phyloP scores from a whole-genome alignment of 2,797 vertebrate genomes.

The Anguilla marmorata region DNA sequence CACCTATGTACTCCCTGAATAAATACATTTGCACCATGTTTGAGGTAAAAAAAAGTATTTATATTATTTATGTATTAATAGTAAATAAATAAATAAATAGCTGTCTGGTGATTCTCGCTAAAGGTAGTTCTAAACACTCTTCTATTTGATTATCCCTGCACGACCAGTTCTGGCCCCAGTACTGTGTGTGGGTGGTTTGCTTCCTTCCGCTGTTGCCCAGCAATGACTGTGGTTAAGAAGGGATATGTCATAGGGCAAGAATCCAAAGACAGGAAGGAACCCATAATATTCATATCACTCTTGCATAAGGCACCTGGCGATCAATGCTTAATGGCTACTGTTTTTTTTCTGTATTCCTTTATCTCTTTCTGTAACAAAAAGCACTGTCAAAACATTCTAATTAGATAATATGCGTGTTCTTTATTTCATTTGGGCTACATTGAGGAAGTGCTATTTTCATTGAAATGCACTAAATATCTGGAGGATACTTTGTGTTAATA shows the following conservation, averaged over 20 bases:
- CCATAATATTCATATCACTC: constrained; percentile 8
- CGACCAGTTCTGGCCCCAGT: not conserved
- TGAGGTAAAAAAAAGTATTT: not conserved
- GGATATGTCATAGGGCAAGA: constrained; percentile 27
- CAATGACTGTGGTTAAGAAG: constrained; percentile 29
- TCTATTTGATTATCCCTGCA: not conserved
- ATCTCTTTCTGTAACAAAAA: not conserved
- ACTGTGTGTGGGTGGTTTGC: constrained; percentile 6
- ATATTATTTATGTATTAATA: too few species aligned
- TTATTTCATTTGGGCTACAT: not conserved
- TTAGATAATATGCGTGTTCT: not conserved
- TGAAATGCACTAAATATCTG: not conserved
- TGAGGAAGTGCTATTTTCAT: not conserved
- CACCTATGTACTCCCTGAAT: not conserved
- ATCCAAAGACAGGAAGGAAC: constrained; percentile 13
- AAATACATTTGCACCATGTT: not conserved
- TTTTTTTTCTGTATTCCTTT: not conserved
- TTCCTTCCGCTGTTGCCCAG: constrained; percentile 11
- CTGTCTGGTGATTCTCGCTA: not conserved
- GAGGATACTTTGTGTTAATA: not conserved
- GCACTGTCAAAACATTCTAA: not conserved
- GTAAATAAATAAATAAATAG: not conserved
- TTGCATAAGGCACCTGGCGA: not conserved
- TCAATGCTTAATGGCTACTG: not conserved
- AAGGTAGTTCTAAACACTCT: not conserved